Conservation (phyloP, 64 coral and sea anemone genomes). For the Dendrophyllia cribrosa region DNA sequence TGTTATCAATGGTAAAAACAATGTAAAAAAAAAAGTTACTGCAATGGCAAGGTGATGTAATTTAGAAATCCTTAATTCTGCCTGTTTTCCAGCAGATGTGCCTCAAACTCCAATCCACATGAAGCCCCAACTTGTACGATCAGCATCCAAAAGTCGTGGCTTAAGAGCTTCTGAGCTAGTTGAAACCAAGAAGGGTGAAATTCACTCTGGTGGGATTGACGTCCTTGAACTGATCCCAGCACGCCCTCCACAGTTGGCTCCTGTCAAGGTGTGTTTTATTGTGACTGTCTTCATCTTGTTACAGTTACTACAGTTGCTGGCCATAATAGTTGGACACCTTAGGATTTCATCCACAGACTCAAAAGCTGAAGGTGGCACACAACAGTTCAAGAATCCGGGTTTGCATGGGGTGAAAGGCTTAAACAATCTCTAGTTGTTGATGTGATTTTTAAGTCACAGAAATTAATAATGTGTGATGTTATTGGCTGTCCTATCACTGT, state of each 20-base stretch:
- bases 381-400: too few relatives aligned
- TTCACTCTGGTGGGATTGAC: conserved; percentile 65
- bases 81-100: not conserved
- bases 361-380: too few relatives aligned
- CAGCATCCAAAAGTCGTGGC: conserved; percentile 82
- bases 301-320: too few relatives aligned
- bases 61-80: not conserved
- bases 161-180: conserved; percentile 66
- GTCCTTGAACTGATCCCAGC: conserved; percentile 63
- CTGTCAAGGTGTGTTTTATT: conserved; percentile 56
- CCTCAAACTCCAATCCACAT: conserved; percentile 88
- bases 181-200: conserved; percentile 20
- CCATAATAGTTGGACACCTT: too few relatives aligned
- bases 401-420: too few relatives aligned
- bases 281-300: not conserved
- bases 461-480: too few relatives aligned
- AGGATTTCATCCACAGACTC: too few relatives aligned
- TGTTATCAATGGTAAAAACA: too few relatives aligned
- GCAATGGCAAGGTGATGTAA: not conserved
- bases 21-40: too few relatives aligned
- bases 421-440: too few relatives aligned
- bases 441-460: too few relatives aligned
- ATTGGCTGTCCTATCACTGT: too few relatives aligned
- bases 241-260: conserved; percentile 78
- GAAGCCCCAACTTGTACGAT: conserved; percentile 87